A percentile compares a stretch with the other conserved stretches of the same genome.
Evolutionary conservation across 1,140 invertebrate genomes (phyloP).

Genomic region (Anthonomus grandis): DNA sequence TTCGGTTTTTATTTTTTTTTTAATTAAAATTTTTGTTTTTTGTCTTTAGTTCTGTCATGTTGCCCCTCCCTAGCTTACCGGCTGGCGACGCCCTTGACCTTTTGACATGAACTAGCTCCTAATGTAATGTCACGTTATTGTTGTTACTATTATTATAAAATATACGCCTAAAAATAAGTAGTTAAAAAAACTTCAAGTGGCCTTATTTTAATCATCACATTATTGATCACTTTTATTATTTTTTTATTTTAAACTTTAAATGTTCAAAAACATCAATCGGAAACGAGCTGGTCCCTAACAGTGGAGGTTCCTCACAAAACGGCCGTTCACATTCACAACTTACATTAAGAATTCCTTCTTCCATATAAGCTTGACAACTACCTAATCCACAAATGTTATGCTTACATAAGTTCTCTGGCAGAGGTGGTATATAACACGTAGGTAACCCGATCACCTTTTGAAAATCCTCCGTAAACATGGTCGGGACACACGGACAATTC

Average conservation of each 20-base stretch:
- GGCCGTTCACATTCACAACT: slow-evolving; percentile 22
- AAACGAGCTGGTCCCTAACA: slow-evolving; percentile 1
- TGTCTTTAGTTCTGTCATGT: no score
- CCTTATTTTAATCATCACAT: no score
- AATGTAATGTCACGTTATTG: no score
- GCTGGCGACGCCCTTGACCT: no score
- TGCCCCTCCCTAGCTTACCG: no score
- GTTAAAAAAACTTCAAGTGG: background rate
- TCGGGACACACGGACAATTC: slow-evolving; percentile 28
- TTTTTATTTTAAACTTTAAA: background rate
- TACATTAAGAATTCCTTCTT: slow-evolving; percentile 18
- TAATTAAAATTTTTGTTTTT: no score
- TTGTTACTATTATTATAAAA: no score
- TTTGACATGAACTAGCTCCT: no score
- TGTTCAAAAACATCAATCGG: background rate
- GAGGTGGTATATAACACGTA: slow-evolving; percentile 33
- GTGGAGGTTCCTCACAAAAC: slow-evolving; percentile 13
- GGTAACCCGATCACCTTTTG: slow-evolving; percentile 35
- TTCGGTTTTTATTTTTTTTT: no score
- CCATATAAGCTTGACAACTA: slow-evolving; percentile 16
- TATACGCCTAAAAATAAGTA: background rate
- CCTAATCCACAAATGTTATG: slow-evolving; percentile 33
- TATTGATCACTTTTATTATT: background rate
- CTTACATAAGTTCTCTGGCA: slow-evolving; percentile 28
- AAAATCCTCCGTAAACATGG: slow-evolving; percentile 22